Conservation (phyloP, 2,797 vertebrate genomes). For the Acanthiza pusilla region DNA sequence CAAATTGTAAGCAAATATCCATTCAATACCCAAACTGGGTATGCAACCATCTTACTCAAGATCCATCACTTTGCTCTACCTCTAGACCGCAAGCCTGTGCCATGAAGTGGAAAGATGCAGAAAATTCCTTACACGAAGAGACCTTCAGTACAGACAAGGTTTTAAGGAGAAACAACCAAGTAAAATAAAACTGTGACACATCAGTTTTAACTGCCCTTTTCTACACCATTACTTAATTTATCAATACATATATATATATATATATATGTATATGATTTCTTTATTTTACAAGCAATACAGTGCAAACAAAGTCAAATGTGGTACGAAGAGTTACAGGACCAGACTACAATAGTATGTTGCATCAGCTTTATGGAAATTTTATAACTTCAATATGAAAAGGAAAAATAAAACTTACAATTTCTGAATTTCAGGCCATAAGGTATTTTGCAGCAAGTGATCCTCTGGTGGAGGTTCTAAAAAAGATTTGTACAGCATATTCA, state of each 20-base stretch:
- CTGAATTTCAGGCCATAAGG: conserved; percentile 96
- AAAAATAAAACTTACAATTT: conserved; percentile 86
- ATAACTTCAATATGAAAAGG: background rate
- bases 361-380: background rate
- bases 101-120: accelerated
- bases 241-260: background rate
- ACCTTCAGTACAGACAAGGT: background rate
- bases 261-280: background rate
- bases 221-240: background rate
- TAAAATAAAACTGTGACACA: background rate
- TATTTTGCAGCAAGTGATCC: conserved; percentile 96
- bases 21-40: background rate
- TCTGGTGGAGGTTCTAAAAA: conserved; percentile 91
- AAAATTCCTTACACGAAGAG: background rate
- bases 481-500: background rate
- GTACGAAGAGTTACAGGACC: background rate
- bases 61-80: background rate
- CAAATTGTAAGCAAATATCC: background rate
- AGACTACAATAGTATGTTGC: background rate
- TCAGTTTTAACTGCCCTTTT: background rate
- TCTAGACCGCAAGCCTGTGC: background rate
- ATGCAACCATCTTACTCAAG: background rate
- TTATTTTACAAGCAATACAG: background rate
- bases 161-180: background rate
- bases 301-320: background rate